Base-by-base conservation (phyloP, 2,113 vertebrate species). In the Ardeotis arabs region DNA sequence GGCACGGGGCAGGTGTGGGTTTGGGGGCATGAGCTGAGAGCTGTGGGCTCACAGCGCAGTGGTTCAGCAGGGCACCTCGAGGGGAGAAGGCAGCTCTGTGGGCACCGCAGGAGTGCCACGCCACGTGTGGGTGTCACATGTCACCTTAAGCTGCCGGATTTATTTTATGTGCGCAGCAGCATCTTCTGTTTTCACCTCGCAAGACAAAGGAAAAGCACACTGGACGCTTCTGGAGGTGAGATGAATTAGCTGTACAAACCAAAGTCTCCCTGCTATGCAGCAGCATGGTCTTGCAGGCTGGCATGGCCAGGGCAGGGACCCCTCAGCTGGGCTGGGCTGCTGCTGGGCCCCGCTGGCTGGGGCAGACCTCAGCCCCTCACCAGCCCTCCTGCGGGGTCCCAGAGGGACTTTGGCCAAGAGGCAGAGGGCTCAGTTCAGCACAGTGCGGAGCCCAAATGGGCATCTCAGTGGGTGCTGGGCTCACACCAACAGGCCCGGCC, bases 1-100 rank as follows among this genome's bases (percentile, higher is more conserved):
- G 28, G 28, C 50, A 49, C 0, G 0, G n/a, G 31, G 64, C 79
- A 68, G 29, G 20, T 0, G 0, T 60, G 47, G 45, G 21, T 29
- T 50, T 31, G n/a, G 77, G 70, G 41, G 27, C 20, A 24, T 0
- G 4, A 67, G 21, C 41, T 7, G 6, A 47, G 21, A 67, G 44
- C 64, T 45, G 63, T 2, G 2, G 49, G 49, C 37, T 64, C 25
- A 41, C 50, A 18, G 37, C 2, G 2, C 80, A 20, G 47, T 10
- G 29, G 21, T 27, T 81, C 47, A 67, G 45, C 82, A 47, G 53
- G 28, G 70, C 20, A 56, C 56, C 29, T 59, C 2, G 2, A 77
- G 77, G 39, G 66, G 62, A 85, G 47, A 45, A 89, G 47, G 50
- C 25, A 56, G 72, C 62, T 80, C 58, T 60, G 44, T 0, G 0